Percentiles rank a stretch among this genome's conserved stretches.
Conservation (phyloP, 35 echinoderm and acorn worm genomes). For the Heliocidaris erythrogramma region DNA sequence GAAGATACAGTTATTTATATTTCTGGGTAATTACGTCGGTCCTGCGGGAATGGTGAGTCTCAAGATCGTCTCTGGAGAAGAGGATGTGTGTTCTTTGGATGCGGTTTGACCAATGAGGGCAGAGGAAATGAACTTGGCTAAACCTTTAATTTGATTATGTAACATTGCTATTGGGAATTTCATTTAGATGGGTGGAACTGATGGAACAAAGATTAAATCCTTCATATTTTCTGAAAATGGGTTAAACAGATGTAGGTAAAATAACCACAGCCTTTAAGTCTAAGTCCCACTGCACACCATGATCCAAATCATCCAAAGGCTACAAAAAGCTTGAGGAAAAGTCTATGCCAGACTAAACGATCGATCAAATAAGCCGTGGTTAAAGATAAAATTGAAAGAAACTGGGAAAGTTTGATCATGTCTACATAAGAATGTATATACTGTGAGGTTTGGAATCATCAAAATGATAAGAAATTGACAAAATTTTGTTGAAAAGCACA, state of each 20-base stretch:
- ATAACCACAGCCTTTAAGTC: neutral
- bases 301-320: neutral
- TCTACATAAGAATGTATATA: too few species aligned
- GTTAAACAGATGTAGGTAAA: neutral
- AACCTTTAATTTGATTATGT: neutral
- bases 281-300: neutral
- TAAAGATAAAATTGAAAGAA: too few species aligned
- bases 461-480: too few species aligned
- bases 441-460: too few species aligned
- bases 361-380: neutral
- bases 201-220: neutral
- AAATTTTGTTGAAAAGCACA: too few species aligned
- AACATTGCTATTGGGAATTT: neutral
- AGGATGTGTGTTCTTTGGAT: neutral
- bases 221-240: neutral
- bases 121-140: neutral
- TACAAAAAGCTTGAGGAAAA: neutral
- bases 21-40: neutral
- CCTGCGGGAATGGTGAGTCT: neutral
- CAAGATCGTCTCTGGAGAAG: neutral
- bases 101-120: neutral
- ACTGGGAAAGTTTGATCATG: too few species aligned
- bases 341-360: neutral
- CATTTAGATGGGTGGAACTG: conserved; percentile 1
- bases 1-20: neutral